These are phyloP conservation scores for Phrynocephalus guinanensis DNA, from an alignment of 2,797 vertebrate genomes.

Conservation along the genomic window DNA sequence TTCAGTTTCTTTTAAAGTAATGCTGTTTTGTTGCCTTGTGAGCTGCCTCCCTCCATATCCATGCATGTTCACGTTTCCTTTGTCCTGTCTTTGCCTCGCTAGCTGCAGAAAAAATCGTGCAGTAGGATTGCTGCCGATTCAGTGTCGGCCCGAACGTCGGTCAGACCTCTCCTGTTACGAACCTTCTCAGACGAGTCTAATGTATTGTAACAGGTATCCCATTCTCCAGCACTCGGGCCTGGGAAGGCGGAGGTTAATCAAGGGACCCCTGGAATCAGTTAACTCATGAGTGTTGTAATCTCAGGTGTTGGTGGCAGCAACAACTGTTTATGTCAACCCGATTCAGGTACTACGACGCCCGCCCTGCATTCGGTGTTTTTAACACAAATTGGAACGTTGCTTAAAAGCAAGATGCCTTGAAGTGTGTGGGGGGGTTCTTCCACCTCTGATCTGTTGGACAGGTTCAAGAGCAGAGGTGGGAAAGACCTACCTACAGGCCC, in stretches of 20 bases:
- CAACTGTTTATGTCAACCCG: slow-evolving; percentile 69
- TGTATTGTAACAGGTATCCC: slow-evolving; percentile 96
- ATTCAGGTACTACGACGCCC: slow-evolving; percentile 77
- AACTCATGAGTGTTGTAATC: slow-evolving; percentile 73
- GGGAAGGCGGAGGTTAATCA: slow-evolving; percentile 76
- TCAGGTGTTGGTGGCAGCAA: slow-evolving; percentile 73
- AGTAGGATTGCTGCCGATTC: slow-evolving; percentile 83
- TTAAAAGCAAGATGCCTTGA: background rate
- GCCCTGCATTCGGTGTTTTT: slow-evolving; percentile 39
- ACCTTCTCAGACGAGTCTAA: slow-evolving; percentile 98
- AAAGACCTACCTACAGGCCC: too few relatives aligned
- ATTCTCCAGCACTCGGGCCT: slow-evolving; percentile 72
- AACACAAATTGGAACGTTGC: slow-evolving; percentile 39
- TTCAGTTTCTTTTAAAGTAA: background rate
- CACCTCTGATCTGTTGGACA: slow-evolving; percentile 1
- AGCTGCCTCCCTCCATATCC: slow-evolving; percentile 15
- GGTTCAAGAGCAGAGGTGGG: background rate
- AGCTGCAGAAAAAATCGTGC: slow-evolving; percentile 90
- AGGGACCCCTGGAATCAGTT: slow-evolving; percentile 69
- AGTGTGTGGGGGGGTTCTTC: background rate
- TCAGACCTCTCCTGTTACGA: slow-evolving; percentile 98
- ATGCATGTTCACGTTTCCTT: slow-evolving; percentile 56
- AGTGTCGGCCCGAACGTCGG: slow-evolving; percentile 87
- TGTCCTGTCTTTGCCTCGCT: slow-evolving; percentile 86
- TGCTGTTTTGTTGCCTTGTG: background rate